Evolutionary conservation across 2,797 vertebrate species (phyloP), one percentile per base, ranked within the genome.

Genomic region (Oophaga sylvatica): DNA sequence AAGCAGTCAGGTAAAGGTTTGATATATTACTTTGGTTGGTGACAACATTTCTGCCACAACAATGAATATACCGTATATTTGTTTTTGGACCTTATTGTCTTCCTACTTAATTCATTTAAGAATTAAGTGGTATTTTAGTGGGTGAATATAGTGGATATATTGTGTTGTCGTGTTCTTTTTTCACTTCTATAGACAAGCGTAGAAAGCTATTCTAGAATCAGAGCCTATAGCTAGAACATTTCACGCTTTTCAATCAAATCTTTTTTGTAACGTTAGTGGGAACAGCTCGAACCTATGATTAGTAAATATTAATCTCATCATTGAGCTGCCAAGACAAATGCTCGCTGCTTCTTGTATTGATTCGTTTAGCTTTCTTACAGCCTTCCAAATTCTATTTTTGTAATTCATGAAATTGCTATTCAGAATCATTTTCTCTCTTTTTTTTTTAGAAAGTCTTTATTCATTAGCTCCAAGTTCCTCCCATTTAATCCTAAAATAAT

Each of bases 281-380:
- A 83, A 68, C 60, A 63, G 53, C 81, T 56, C 13, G 67, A 53
- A 85, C 63, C 71, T 63, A 63, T 77, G 57, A 77, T 85, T 77
- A 85, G 62, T 48, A 85, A 77, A 77, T 85, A 77, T 78, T 85
- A 77, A 63, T 85, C n/a, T 76, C 57, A 75, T 65, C 83, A 48
- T 22, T 17, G 20, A 62, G 41, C 65, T 83, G 81, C 81, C 67
- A 83, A 83, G 67, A 71, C 48, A 68, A 83, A 31, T 70, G 59
- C 73, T 67, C 29, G 73, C 73, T 77, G 60, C 2, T 77, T 85
- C 73, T 65, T 48, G 17, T 78, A 78, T 63, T 85, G 71, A 85
- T 78, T 85, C 41, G 77, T 56, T 77, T 65, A 20, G 35, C 56
- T 20, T 85, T 85, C 83, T 31, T 83, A 70, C 26, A 20, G 57